Conservation (phyloP, 2,888 invertebrate genomes). For the Ephialtes manifestator region DNA sequence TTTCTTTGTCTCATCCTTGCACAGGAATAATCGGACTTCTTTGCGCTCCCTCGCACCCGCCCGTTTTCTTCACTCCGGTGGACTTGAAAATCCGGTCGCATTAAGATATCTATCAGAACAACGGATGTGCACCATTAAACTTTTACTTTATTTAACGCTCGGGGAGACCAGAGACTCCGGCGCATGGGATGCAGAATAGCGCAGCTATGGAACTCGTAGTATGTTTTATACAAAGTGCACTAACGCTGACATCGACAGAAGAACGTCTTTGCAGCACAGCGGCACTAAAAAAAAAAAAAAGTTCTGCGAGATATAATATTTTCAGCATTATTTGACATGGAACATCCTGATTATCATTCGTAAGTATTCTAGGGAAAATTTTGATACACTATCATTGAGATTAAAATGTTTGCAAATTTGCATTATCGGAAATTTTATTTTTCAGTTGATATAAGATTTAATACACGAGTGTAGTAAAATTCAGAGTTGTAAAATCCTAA, state of each 20-base stretch:
- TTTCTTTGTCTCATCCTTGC: slow-evolving; percentile 35
- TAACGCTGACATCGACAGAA: slow-evolving; percentile 9
- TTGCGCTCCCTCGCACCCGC: slow-evolving; percentile 16
- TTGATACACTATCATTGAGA: too few relatives aligned
- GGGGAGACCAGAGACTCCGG: slow-evolving; percentile 64
- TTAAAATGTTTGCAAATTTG: too few relatives aligned
- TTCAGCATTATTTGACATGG: neutral
- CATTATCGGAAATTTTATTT: slow-evolving; percentile 25
- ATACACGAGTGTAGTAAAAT: too few relatives aligned
- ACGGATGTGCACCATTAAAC: slow-evolving; percentile 85
- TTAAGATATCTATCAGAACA: slow-evolving; percentile 85
- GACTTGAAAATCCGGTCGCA: slow-evolving; percentile 86
- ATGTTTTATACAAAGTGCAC: slow-evolving; percentile 24
- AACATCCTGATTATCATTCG: slow-evolving; percentile 28
- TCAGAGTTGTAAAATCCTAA: too few relatives aligned
- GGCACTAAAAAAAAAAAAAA: neutral
- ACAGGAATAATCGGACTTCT: neutral
- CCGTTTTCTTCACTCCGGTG: slow-evolving; percentile 58
- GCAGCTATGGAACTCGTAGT: neutral
- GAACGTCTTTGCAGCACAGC: slow-evolving; percentile 2
- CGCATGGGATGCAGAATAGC: slow-evolving; percentile 10
- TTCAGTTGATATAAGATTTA: too few relatives aligned
- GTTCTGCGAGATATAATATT: neutral
- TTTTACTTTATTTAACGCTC: slow-evolving; percentile 84
- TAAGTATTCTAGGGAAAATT: neutral